These are phyloP conservation scores for Phaedon cochleariae DNA, from an alignment of 2,888 invertebrate species.

Conservation along the genomic window DNA sequence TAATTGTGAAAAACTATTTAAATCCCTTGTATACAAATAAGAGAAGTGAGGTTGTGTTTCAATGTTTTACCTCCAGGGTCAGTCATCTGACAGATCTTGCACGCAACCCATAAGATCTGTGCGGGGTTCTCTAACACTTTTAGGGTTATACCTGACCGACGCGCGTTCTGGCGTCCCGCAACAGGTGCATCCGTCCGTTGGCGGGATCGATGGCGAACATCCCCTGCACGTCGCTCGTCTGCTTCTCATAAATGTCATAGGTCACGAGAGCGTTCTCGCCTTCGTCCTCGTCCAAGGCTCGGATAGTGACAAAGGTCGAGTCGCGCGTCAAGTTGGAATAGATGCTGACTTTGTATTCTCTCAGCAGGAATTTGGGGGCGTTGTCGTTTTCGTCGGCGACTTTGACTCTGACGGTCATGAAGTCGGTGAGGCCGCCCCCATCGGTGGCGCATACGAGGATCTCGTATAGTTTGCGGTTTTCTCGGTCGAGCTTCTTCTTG, in stretches of 20 bases:
- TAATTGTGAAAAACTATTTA: too few species aligned
- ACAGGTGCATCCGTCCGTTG: constrained; percentile 77
- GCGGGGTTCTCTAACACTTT: too few species aligned
- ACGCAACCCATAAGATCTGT: too few species aligned
- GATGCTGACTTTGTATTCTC: constrained; percentile 80
- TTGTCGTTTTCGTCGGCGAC: constrained; percentile 88
- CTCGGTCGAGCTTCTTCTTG: constrained; percentile 61
- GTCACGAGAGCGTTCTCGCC: constrained; percentile 75
- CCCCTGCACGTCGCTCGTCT: constrained; percentile 69
- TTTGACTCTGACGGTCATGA: constrained; percentile 79
- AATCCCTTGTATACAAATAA: too few species aligned
- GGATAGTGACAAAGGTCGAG: constrained; percentile 69
- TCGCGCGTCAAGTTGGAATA: constrained; percentile 68
- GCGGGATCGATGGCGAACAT: constrained; percentile 78
- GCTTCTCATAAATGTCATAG: constrained; percentile 81
- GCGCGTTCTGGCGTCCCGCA: constrained; percentile 68
- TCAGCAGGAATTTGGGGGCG: constrained; percentile 77
- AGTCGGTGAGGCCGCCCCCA: constrained; percentile 79
- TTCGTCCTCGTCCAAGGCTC: constrained; percentile 82
- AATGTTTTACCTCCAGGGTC: too few species aligned
- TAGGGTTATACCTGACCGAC: constrained; percentile 51
- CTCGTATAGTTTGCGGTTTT: constrained; percentile 73
- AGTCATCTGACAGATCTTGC: too few species aligned
- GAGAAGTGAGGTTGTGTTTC: too few species aligned
- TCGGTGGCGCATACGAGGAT: constrained; percentile 85